Conservation (phyloP, 2,888 invertebrate genomes). For the Linnaemya tessellans region DNA sequence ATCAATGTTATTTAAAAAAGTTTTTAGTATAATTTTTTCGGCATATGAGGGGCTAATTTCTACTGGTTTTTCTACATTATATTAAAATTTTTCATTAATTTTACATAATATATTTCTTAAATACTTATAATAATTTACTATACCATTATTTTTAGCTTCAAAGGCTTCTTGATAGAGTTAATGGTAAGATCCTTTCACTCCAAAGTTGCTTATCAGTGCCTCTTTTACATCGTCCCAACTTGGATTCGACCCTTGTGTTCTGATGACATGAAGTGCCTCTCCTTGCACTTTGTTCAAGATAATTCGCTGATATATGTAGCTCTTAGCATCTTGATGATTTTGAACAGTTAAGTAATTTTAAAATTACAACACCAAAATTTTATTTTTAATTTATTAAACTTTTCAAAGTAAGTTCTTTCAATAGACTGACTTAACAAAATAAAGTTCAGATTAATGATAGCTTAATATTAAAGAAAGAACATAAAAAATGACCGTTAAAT, state of each 20-base stretch:
- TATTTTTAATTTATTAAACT: too few relatives aligned
- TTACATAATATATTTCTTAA: conserved; percentile 8
- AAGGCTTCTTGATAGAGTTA: conserved; percentile 54
- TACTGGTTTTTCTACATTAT: conserved; percentile 13
- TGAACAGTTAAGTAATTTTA: background rate
- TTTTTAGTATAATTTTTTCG: background rate
- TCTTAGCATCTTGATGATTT: conserved; percentile 6
- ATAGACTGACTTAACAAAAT: too few relatives aligned
- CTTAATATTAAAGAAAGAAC: too few relatives aligned
- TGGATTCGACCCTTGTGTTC: conserved; percentile 60
- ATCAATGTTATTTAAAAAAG: background rate
- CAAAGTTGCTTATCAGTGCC: conserved; percentile 42
- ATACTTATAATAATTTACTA: conserved; percentile 11
- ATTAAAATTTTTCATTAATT: conserved; percentile 7
- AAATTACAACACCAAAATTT: too few relatives aligned
- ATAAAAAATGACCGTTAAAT: too few relatives aligned
- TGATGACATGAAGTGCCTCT: background rate
- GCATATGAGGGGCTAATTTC: conserved; percentile 11
- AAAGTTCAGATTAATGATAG: too few relatives aligned
- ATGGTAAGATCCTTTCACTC: conserved; percentile 65
- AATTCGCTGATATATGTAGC: conserved; percentile 66
- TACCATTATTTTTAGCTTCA: conserved; percentile 3
- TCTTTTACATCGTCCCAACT: conserved; percentile 60
- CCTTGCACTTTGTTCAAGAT: conserved; percentile 72
- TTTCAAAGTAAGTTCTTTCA: too few relatives aligned